Evolutionary conservation across 2,888 invertebrate species (phyloP).

Genomic region (Entomobrya proxima): DNA sequence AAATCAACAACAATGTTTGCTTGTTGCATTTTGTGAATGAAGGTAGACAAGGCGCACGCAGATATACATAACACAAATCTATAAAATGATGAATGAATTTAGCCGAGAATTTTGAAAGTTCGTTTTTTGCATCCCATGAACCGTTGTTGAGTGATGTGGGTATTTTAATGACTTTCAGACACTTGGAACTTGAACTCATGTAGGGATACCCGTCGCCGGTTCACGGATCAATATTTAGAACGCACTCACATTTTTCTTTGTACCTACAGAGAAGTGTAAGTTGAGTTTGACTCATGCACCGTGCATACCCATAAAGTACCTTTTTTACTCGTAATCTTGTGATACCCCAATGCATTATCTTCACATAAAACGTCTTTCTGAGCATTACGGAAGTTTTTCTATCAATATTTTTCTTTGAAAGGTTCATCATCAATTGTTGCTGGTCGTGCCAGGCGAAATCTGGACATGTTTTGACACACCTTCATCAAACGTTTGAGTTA

Average conservation of each 20-base stretch:
- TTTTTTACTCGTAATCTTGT: not conserved
- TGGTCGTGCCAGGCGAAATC: slow-evolving; percentile 54
- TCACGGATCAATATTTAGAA: slow-evolving; percentile 9
- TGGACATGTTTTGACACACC: slow-evolving; percentile 68
- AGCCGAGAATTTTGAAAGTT: slow-evolving; percentile 42
- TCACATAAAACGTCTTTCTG: not conserved
- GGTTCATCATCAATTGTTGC: slow-evolving; percentile 43
- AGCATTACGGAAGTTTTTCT: slow-evolving; percentile 46
- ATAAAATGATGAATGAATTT: slow-evolving; percentile 53
- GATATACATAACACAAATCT: not conserved
- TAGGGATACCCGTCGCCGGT: slow-evolving; percentile 3
- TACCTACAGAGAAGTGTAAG: not conserved
- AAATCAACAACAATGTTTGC: slow-evolving; percentile 39
- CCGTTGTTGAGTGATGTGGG: not conserved
- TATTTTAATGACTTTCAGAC: slow-evolving; percentile 32
- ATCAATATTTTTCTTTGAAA: slow-evolving; percentile 15
- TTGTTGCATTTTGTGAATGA: slow-evolving; percentile 40
- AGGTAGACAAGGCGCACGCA: not conserved
- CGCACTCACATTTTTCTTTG: not conserved
- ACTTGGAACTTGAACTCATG: slow-evolving; percentile 40
- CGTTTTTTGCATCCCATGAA: slow-evolving; percentile 14
- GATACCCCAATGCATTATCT: not conserved
- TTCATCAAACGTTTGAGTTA: slow-evolving; percentile 52
- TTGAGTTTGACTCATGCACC: too few species aligned
- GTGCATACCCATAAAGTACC: too few species aligned